Conservation (phyloP, 2,888 invertebrate genomes). For the Hydropsyche betteni region DNA sequence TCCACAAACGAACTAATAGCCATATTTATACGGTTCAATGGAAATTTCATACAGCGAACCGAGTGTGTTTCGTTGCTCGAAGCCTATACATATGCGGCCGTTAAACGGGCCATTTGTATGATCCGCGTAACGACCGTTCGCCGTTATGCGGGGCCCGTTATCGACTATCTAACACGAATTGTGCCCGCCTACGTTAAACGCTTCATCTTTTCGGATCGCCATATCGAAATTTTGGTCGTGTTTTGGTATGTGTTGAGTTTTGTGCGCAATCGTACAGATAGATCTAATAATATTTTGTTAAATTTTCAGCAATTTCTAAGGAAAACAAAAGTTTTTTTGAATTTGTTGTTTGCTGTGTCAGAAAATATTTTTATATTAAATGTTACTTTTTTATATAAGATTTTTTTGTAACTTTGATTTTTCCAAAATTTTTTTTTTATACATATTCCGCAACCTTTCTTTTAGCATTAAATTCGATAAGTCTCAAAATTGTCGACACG, state of each 20-base stretch:
- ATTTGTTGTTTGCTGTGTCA: no score
- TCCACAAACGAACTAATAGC: no score
- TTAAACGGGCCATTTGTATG: constrained; percentile 51
- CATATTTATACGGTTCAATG: no score
- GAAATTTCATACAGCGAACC: no score
- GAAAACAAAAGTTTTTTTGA: neutral
- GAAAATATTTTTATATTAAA: no score
- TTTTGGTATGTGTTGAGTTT: neutral
- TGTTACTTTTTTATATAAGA: neutral
- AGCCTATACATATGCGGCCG: constrained; percentile 14
- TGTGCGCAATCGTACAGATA: neutral
- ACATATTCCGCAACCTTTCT: no score
- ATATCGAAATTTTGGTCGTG: neutral
- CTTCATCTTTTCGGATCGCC: constrained; percentile 27
- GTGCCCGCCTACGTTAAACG: constrained; percentile 23
- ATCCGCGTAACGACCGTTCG: constrained; percentile 44
- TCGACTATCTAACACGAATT: constrained; percentile 28
- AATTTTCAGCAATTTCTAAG: neutral
- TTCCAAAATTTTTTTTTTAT: neutral
- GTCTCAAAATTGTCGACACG: no score
- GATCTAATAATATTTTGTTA: neutral
- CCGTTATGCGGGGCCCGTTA: constrained; percentile 43
- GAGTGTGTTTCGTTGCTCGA: neutral
- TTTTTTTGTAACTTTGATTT: neutral
- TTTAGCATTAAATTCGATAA: no score